phyloP scores from a whole-genome alignment of 2,888 invertebrate species.

The Digitonthophagus gazella region DNA sequence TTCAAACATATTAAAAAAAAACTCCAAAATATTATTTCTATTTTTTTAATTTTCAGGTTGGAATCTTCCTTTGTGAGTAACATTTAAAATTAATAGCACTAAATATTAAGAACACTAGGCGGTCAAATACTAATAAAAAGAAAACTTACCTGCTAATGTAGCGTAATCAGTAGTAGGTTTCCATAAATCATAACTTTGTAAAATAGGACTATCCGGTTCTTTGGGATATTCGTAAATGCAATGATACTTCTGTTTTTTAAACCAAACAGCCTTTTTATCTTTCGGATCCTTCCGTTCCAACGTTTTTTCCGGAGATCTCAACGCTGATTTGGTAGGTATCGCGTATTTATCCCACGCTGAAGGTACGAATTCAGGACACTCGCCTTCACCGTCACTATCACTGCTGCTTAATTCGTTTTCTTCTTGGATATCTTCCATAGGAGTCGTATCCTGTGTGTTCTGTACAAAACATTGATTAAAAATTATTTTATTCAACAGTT shows the following conservation, averaged over 20 bases:
- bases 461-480: conserved; percentile 17
- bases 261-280: conserved; percentile 60
- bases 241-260: conserved; percentile 80
- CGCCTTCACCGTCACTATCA: conserved; percentile 63
- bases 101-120: not conserved
- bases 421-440: conserved; percentile 43
- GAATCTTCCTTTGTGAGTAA: no score
- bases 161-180: conserved; percentile 49
- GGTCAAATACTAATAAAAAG: not conserved
- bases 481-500: not conserved
- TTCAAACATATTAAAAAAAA: not conserved
- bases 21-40: not conserved
- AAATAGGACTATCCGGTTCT: conserved; percentile 57
- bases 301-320: conserved; percentile 62
- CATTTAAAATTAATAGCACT: not conserved
- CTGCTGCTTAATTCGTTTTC: conserved; percentile 38
- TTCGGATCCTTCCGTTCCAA: conserved; percentile 25
- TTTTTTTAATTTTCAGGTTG: conserved; percentile 1
- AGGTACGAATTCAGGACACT: conserved; percentile 68
- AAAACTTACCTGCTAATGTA: conserved; percentile 52
- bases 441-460: conserved; percentile 29
- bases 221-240: conserved; percentile 83
- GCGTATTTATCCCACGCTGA: conserved; percentile 80
- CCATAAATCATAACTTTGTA: conserved; percentile 48
- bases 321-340: conserved; percentile 71